A percentile compares a stretch with the other conserved stretches of the same genome.
These are phyloP conservation scores for Alcedo atthis DNA, from an alignment of 2,797 vertebrate species.

Conservation along the genomic window DNA sequence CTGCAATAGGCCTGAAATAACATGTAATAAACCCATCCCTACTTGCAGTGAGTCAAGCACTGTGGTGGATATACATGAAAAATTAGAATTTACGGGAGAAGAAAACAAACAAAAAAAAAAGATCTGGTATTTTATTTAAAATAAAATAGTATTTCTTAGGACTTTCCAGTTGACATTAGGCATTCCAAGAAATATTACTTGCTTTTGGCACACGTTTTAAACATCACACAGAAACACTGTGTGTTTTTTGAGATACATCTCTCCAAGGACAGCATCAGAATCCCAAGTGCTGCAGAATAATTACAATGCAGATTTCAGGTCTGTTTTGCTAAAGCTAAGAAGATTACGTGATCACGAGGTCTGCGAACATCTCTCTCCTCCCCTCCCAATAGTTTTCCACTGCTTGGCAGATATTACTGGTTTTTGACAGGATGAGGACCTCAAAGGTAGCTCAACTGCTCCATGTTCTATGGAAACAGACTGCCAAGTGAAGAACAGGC, in stretches of 20 bases:
- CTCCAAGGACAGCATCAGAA: slow-evolving; percentile 25
- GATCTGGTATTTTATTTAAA: neutral
- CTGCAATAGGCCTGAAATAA: neutral
- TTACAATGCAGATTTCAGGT: slow-evolving; percentile 57
- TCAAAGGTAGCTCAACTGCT: slow-evolving; percentile 12
- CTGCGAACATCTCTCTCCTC: neutral
- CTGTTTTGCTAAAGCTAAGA: slow-evolving; percentile 58
- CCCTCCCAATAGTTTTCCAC: slow-evolving; percentile 11
- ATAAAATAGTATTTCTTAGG: neutral
- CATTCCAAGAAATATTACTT: neutral
- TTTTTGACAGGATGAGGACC: slow-evolving; percentile 24
- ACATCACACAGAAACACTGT: neutral
- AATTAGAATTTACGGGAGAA: neutral
- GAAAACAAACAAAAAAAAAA: neutral
- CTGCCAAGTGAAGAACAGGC: slow-evolving; percentile 16
- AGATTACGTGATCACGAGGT: slow-evolving; percentile 51
- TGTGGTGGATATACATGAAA: neutral
- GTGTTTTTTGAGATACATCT: neutral
- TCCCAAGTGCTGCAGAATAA: slow-evolving; percentile 22
- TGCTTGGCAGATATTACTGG: slow-evolving; percentile 9
- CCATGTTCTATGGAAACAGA: slow-evolving; percentile 19
- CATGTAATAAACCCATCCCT: neutral
- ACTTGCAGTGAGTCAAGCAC: neutral
- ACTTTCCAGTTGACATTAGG: neutral
- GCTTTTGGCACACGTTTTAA: neutral